Evolutionary conservation across 2,888 invertebrate genomes (phyloP), one percentile per base, ranked within the genome.

Genomic region (Euzetes globulus): DNA sequence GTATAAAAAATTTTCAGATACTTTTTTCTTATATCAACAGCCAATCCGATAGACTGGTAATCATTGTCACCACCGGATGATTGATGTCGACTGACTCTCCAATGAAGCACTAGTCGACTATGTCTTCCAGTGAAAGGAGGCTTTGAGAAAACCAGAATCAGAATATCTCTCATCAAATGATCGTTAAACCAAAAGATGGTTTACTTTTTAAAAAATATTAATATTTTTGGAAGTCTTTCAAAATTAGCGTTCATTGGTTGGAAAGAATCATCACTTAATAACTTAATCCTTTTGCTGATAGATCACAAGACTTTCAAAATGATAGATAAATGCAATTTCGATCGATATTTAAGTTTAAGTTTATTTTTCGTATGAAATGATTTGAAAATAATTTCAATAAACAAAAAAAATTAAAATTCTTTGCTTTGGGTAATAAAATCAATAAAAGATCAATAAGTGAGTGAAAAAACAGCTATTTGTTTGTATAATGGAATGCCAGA

Each of bases 31-130:
- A 60, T 27, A 33, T 33, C 13, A 60, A 60, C 29, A 60, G n/a
- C 29, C 33, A 58, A 15, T 58, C 17, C 25, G 60, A 27, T 33
- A 11, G 33, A 29, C 17, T 27, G 29, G 33, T 17, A 60, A 33
- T 60, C 29, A 60, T 60, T 60, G 60, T 60, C 60, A 60, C 60
- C 60, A 60, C 33, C 17, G 60, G 22, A 60, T 60, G 60, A 60
- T 60, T 60, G 60, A 60, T 60, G 29, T 27, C 33, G 11, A 60
- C 1, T 60, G 29, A 33, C 33, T 60, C 15, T 6, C 17, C 4
- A n/a, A n/a, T 29, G 17, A 22, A 60, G 33, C 33, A 29, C 60
- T 29, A 13, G 41, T 41, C 13, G 41, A 41, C 41, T 41, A 13
- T 41, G 41, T 52, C 22, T 4, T 50, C n/a, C n/a, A 19, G 7